phyloP scores from a whole-genome alignment of 2,888 invertebrate species.

The Cylindroiulus punctatus region DNA sequence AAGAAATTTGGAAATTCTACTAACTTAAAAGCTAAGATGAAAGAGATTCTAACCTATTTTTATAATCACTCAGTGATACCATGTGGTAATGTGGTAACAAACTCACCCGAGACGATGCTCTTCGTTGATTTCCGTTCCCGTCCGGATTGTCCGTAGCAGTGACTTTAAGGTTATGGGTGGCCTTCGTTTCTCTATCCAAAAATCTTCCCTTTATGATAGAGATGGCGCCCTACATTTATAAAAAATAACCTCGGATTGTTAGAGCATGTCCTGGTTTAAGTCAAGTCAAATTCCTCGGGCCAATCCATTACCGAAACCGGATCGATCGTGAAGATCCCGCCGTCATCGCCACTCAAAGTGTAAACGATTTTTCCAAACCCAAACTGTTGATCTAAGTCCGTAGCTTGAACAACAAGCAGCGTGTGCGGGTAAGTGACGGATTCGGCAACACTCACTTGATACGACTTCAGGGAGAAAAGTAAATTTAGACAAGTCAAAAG shows the following conservation, averaged over 20 bases:
- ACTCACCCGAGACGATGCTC: slow-evolving; percentile 71
- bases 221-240: slow-evolving; percentile 50
- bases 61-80: too few species aligned
- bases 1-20: slow-evolving; percentile 54
- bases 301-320: slow-evolving; percentile 59
- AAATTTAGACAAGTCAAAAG: not conserved
- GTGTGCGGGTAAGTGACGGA: slow-evolving; percentile 75
- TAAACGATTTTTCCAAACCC: slow-evolving; percentile 77
- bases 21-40: not conserved
- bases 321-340: slow-evolving; percentile 77
- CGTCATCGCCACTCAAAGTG: slow-evolving; percentile 76
- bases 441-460: slow-evolving; percentile 77
- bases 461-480: slow-evolving; percentile 68
- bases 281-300: not conserved
- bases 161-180: slow-evolving; percentile 75
- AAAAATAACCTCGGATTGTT: not conserved
- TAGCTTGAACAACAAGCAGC: slow-evolving; percentile 76
- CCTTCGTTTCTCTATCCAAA: slow-evolving; percentile 78
- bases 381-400: slow-evolving; percentile 71
- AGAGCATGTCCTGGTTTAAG: not conserved
- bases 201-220: slow-evolving; percentile 65
- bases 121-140: slow-evolving; percentile 76
- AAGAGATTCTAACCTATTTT: too few species aligned
- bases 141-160: slow-evolving; percentile 80
- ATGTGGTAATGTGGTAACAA: too few species aligned